Base-by-base conservation (phyloP, 2,797 vertebrate genomes). In the Chaetophractus vellerosus region DNA sequence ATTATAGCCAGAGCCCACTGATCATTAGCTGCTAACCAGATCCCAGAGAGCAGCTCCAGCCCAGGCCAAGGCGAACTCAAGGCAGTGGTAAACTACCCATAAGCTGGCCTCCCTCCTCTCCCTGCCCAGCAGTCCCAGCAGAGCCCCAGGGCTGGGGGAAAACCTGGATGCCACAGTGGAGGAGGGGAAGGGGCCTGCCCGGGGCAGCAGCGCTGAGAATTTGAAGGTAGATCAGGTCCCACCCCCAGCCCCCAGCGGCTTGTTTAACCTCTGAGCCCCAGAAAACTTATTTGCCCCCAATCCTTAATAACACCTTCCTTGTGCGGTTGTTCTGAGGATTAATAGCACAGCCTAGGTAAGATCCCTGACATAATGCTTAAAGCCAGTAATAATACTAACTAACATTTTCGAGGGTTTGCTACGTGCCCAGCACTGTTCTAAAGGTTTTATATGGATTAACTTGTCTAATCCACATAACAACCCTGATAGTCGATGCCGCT, bases 21-120 rank as follows among this genome's bases (percentile, higher is more conserved):
- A 97, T 97, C 97, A 95, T 97, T 97, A 97, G 91, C 95, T 95
- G 97, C 90, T 68, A 97, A 98, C 96, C 82, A 97, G 96, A 97
- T 96, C 9, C 0, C 97, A 88, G 89, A 96, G 74, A 95, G 96
- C 95, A 57, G 86, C 93, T 86, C 36, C 1, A 45, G 93, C 85
- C 78, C 1, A n/a, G 74, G 75, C 89, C 83, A 85, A 92, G 50
- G 84, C 88, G 5, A 74, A 68, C 23, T 82, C 89, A 87, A 93
- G 88, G 31, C 48, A 69, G 83, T 87, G 96, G 96, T 97, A 96
- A 96, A 63, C 86, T 93, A 85, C 85, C 89, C 50, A 64, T 75
- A 50, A 3, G 15, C 66, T 0, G 6, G 24, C 38, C 69, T 91
- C 48, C 92, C 78, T 74, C 85, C 55, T 93, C 81, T 68, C 55